Percentiles rank a stretch among this genome's conserved stretches.
phyloP scores from a whole-genome alignment of 2,888 invertebrate species.

The Flexamia atlantica region DNA sequence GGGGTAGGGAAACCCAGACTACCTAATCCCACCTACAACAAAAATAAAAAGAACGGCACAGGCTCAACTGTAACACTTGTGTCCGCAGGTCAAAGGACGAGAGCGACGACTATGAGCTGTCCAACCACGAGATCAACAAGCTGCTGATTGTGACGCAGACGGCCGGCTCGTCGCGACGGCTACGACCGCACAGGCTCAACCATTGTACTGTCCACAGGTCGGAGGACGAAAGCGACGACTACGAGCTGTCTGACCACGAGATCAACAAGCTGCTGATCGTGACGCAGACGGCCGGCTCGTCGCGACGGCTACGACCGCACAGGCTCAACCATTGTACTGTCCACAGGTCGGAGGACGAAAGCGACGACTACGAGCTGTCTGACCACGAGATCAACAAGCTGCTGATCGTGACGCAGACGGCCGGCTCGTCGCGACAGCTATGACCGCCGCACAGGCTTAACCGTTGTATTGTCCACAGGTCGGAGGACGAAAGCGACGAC shows the following conservation, averaged over 20 bases:
- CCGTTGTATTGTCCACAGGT: slow-evolving; percentile 77
- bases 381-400: slow-evolving; percentile 96
- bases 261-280: slow-evolving; percentile 97
- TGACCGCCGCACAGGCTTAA: too few relatives aligned
- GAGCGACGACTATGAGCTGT: slow-evolving; percentile 91
- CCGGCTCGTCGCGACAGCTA: slow-evolving; percentile 76
- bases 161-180: slow-evolving; percentile 76
- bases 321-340: too few relatives aligned
- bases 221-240: slow-evolving; percentile 86
- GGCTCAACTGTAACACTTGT: too few relatives aligned
- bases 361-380: slow-evolving; percentile 92
- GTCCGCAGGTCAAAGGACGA: slow-evolving; percentile 86
- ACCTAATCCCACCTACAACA: too few relatives aligned
- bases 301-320: slow-evolving; percentile 86
- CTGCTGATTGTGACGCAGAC: slow-evolving; percentile 96
- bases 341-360: slow-evolving; percentile 85
- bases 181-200: too few relatives aligned
- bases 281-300: slow-evolving; percentile 82
- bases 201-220: slow-evolving; percentile 78
- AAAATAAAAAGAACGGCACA: too few relatives aligned
- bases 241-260: slow-evolving; percentile 95
- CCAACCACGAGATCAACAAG: slow-evolving; percentile 95
- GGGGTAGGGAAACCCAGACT: too few relatives aligned
- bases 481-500: slow-evolving; percentile 86
- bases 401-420: slow-evolving; percentile 94